Evolutionary conservation across 2,888 invertebrate species (phyloP).

Genomic region (Ceriagrion tenellum): DNA sequence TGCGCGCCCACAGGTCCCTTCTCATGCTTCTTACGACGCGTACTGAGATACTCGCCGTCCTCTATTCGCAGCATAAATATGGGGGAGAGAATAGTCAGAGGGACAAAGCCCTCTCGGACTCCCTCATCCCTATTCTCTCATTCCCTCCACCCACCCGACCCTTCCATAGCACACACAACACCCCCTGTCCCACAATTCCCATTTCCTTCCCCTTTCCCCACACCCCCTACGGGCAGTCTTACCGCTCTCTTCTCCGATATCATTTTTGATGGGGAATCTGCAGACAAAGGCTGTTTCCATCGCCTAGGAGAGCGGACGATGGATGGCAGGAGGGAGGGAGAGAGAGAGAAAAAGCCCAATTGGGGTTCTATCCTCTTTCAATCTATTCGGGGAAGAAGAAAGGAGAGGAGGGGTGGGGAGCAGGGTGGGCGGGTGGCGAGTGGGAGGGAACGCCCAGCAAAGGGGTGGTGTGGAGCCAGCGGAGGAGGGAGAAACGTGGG

Average conservation of each 20-base stretch:
- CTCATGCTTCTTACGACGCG: neutral
- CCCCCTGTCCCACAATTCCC: neutral
- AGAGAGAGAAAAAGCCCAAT: neutral
- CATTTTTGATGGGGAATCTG: conserved; percentile 27
- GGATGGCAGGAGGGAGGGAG: neutral
- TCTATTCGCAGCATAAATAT: neutral
- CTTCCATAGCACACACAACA: neutral
- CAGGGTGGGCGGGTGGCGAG: neutral
- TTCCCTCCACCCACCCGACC: neutral
- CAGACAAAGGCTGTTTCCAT: conserved; percentile 35
- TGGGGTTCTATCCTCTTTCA: conserved; percentile 7
- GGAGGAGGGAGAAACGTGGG: neutral
- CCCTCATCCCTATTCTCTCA: neutral
- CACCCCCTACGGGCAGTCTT: neutral
- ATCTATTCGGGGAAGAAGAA: neutral
- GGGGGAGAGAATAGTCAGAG: neutral
- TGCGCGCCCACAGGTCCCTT: neutral
- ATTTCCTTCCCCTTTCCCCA: neutral
- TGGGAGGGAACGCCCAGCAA: no score
- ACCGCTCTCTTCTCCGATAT: neutral
- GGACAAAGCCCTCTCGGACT: neutral
- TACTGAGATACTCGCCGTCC: no score
- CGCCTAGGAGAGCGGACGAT: neutral
- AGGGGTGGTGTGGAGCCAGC: neutral
- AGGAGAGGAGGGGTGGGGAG: neutral